Conservation (phyloP, 2,888 invertebrate genomes). For the Orgyia antiqua region DNA sequence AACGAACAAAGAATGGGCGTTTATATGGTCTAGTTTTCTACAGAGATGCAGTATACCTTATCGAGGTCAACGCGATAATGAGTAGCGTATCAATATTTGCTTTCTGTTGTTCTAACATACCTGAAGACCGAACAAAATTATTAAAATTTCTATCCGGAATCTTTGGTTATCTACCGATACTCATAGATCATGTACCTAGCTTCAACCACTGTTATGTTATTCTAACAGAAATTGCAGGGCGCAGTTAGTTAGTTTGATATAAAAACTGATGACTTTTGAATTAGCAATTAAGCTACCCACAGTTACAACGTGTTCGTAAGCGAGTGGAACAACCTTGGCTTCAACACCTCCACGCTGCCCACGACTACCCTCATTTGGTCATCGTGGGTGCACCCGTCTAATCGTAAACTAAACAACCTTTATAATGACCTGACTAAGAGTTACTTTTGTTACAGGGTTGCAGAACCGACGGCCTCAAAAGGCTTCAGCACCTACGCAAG, state of each 20-base stretch:
- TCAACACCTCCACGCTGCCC: conserved; percentile 72
- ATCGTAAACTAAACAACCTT: conserved; percentile 67
- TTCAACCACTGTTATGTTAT: no score
- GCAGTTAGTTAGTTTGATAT: no score
- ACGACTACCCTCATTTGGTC: conserved; percentile 76
- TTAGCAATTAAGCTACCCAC: conserved; percentile 70
- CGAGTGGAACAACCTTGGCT: conserved; percentile 73
- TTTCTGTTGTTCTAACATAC: conserved; percentile 37
- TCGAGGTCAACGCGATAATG: conserved; percentile 67
- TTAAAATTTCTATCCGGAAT: no score
- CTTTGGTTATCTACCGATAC: no score
- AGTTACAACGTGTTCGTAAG: no score
- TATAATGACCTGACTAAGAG: conserved; percentile 64
- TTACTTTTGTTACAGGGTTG: conserved; percentile 62
- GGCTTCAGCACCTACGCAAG: conserved; percentile 58
- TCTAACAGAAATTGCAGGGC: no score
- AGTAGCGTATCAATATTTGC: conserved; percentile 64
- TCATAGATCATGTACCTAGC: no score
- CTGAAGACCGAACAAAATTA: conserved; percentile 28
- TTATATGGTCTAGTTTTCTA: conserved; percentile 70
- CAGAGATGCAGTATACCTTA: conserved; percentile 55
- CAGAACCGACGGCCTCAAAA: conserved; percentile 54
- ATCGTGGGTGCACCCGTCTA: conserved; percentile 67
- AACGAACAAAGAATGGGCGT: conserved; percentile 58
- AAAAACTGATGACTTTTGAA: conserved; percentile 39